Evolutionary conservation across 1,140 invertebrate genomes (phyloP), one percentile per base, ranked within the genome.

Genomic region (Brachionus angularis): DNA sequence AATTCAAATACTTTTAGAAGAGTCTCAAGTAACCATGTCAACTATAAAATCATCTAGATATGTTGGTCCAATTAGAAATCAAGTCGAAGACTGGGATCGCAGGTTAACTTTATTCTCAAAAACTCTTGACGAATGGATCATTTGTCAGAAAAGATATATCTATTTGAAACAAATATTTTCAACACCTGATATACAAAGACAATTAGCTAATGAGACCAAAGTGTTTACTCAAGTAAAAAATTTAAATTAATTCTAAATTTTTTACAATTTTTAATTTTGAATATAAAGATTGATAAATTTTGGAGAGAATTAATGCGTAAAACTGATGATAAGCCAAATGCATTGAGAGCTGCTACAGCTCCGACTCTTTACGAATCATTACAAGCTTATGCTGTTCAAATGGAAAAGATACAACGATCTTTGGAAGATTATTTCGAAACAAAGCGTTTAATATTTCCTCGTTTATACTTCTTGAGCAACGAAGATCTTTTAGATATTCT

Each of bases 161-260:
- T 91, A 93, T 75, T 79, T 92, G 47, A 89, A 92, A 77, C 88
- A 89, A 4, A 91, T 93, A 75, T 93, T 93, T 78, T 87, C 87
- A n/a, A 89, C 89, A 1, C 88, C 89, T 0, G 90, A 91, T 75
- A 91, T 93, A 73, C 90, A 92, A 76, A 76, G 78, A 78, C 80
- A 75, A 16, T 44, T 69, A n/a, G 14, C 46, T 14, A 31, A 53
- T n/a, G 62, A 58, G 18, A 70, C 62, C 5, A 69, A 71, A 55
- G 16, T 50, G 18, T 55, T 64, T 16, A 55, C 27, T 52, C 39
- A 47, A 18, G 33, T 58, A 0, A 36, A 14, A 14, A 3, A 1
- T 14, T 67, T 31, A 12, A 31, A 3, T 7, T 69, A 16, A n/a
- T 3, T 21, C 14, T 18, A 1, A 4, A 23, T 12, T 8, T 44